Percentiles rank a stretch among this genome's conserved stretches.
These are phyloP conservation scores for Meganola albula DNA, from an alignment of 2,888 invertebrate genomes.

Conservation along the genomic window DNA sequence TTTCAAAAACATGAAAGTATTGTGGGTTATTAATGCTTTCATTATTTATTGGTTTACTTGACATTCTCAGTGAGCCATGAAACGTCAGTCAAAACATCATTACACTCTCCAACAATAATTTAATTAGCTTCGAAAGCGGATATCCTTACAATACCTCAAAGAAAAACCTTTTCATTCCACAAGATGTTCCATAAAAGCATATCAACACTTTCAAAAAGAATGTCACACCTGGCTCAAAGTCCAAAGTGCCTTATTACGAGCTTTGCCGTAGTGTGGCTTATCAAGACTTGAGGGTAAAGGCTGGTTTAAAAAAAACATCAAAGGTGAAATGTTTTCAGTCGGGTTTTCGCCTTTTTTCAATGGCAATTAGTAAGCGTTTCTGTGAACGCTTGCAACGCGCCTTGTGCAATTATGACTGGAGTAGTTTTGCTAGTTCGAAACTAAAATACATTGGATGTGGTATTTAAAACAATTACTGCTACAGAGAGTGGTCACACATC, in stretches of 20 bases:
- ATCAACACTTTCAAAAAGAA: constrained; percentile 49
- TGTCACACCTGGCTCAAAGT: constrained; percentile 69
- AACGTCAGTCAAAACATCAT: constrained; percentile 10
- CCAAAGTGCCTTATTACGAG: constrained; percentile 72
- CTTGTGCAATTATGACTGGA: constrained; percentile 67
- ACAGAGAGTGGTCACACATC: too few species aligned
- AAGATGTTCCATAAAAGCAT: constrained; percentile 42
- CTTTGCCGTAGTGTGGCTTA: constrained; percentile 67
- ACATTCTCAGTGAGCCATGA: too few species aligned
- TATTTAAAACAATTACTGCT: too few species aligned
- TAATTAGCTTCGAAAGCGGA: constrained; percentile 38
- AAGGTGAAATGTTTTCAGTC: constrained; percentile 73
- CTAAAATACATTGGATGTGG: too few species aligned
- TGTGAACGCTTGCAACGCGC: constrained; percentile 57
- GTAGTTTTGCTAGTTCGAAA: constrained; percentile 36
- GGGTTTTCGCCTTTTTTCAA: constrained; percentile 78
- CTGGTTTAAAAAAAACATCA: constrained; percentile 66
- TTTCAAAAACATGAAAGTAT: too few species aligned
- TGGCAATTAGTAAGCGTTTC: constrained; percentile 78
- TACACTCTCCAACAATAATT: constrained; percentile 22
- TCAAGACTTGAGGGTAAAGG: constrained; percentile 58
- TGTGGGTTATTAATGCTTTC: too few species aligned
- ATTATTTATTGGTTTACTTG: too few species aligned
- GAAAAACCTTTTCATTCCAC: constrained; percentile 46
- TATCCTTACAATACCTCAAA: constrained; percentile 36